phyloP scores from a whole-genome alignment of 2,113 vertebrate genomes.

The Oceanodroma tethys region DNA sequence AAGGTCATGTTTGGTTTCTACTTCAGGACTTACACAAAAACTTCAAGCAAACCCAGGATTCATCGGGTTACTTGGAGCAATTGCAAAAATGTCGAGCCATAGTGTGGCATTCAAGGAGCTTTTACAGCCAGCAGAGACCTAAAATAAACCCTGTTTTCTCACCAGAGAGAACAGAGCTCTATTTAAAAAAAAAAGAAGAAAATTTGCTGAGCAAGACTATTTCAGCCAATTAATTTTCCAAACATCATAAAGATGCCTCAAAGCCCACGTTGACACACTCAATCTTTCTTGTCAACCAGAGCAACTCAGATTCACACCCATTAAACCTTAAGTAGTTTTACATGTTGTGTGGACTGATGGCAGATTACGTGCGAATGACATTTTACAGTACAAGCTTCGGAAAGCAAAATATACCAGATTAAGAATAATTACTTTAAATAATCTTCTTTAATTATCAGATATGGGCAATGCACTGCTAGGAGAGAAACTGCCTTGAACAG shows the following conservation, averaged over 20 bases:
- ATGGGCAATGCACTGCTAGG: not conserved
- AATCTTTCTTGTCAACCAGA: not conserved
- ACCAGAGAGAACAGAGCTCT: not conserved
- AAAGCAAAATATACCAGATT: not conserved
- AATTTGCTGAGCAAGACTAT: not conserved
- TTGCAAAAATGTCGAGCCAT: not conserved
- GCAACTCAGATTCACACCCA: not conserved
- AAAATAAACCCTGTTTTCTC: not conserved
- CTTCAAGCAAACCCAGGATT: not conserved
- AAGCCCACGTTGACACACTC: not conserved
- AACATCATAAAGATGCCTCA: not conserved
- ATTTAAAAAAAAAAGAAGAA: not conserved
- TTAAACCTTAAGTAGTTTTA: not conserved
- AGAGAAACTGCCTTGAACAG: not conserved
- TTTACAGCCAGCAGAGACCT: not conserved
- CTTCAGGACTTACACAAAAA: not conserved
- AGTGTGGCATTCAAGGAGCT: not conserved
- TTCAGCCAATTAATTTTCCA: not conserved
- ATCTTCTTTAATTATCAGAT: not conserved
- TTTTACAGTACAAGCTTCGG: not conserved
- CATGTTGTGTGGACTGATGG: not conserved
- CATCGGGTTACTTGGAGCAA: not conserved
- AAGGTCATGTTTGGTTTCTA: not conserved
- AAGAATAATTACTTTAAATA: not conserved
- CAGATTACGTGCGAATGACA: not conserved